Percentiles rank a stretch among this genome's conserved stretches.
phyloP scores from a whole-genome alignment of 2,797 vertebrate species.

The Myotis pilosus region DNA sequence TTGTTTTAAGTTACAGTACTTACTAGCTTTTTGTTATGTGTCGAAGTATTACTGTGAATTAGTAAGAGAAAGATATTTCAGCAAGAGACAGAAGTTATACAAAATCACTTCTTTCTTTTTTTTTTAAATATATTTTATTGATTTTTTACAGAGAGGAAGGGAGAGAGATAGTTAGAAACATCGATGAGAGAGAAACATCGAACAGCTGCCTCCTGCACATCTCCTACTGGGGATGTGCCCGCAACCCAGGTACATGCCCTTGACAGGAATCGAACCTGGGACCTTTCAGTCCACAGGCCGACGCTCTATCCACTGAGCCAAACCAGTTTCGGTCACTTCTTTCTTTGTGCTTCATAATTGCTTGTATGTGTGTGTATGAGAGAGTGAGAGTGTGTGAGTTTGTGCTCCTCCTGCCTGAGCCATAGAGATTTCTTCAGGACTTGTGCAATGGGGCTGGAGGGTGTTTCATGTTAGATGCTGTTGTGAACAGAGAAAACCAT shows the following conservation, averaged over 20 bases:
- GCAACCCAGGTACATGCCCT: too few species aligned
- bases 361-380: background rate
- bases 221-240: too few species aligned
- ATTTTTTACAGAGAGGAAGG: too few species aligned
- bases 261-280: too few species aligned
- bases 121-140: too few species aligned
- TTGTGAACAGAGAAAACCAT: background rate
- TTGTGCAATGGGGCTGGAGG: background rate
- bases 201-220: too few species aligned
- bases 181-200: too few species aligned
- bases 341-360: background rate
- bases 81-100: background rate
- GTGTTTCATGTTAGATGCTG: background rate
- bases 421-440: background rate
- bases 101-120: slow-evolving; percentile 17
- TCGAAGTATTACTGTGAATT: background rate
- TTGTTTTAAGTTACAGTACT: background rate
- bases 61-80: slow-evolving; percentile 9
- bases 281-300: too few species aligned
- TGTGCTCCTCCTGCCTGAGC: background rate
- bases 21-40: background rate
- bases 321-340: too few species aligned
- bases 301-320: too few species aligned
- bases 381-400: background rate
- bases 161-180: too few species aligned